Evolutionary conservation across 2,113 vertebrate genomes (phyloP).

Genomic region (Tinamus guttatus): DNA sequence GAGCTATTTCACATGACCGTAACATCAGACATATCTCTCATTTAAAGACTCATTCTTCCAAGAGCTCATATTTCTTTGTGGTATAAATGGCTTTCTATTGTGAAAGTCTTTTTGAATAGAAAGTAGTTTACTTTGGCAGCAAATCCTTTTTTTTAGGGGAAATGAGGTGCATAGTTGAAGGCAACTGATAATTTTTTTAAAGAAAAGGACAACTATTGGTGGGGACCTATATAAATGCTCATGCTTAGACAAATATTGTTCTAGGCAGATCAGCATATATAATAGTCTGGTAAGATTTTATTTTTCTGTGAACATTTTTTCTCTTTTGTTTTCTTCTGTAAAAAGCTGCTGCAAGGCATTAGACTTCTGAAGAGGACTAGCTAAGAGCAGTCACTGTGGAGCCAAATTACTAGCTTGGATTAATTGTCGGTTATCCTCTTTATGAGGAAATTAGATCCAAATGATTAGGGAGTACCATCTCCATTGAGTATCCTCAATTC

Average conservation of each 20-base stretch:
- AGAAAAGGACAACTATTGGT: not conserved
- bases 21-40: not conserved
- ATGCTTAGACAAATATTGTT: not conserved
- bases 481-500: not conserved
- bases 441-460: not conserved
- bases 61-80: not conserved
- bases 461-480: not conserved
- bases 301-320: constrained; percentile 11
- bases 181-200: not conserved
- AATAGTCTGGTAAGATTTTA: constrained; percentile 18
- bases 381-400: not conserved
- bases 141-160: not conserved
- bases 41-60: not conserved
- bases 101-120: not conserved
- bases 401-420: constrained; percentile 4
- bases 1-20: not conserved
- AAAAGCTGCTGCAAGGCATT: not conserved
- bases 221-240: not conserved
- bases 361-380: not conserved
- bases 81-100: not conserved
- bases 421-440: constrained; percentile 37
- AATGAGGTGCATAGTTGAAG: not conserved
- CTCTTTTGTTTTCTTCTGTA: not conserved
- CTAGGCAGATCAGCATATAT: not conserved
- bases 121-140: not conserved